Evolutionary conservation across 2,797 vertebrate species (phyloP).

Genomic region (Borostomias antarcticus): DNA sequence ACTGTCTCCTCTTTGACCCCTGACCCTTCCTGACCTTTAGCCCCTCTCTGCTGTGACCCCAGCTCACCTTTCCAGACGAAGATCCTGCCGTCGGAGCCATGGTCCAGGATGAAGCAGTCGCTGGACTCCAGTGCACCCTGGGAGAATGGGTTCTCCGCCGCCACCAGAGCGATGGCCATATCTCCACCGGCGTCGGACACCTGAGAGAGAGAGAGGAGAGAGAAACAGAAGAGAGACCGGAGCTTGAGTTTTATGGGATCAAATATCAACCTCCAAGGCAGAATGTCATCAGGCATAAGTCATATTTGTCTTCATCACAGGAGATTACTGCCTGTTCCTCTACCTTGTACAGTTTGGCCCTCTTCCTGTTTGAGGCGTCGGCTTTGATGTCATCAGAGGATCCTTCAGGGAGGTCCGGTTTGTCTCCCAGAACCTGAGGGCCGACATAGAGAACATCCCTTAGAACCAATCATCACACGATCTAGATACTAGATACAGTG

Average conservation of each 20-base stretch:
- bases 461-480: not conserved
- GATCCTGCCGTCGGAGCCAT: conserved; percentile 91
- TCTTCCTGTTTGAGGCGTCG: conserved; percentile 87
- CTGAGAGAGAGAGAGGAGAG: conserved; percentile 61
- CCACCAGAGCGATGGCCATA: conserved; percentile 89
- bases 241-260: not conserved
- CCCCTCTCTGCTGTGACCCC: not conserved
- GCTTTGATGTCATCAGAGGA: conserved; percentile 79
- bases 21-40: not conserved
- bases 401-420: conserved; percentile 85
- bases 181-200: conserved; percentile 87
- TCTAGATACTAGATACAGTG: not conserved
- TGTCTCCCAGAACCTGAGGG: conserved; percentile 88
- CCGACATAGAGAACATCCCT: conserved; percentile 5
- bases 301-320: not conserved
- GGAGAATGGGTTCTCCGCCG: conserved; percentile 93
- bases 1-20: too few relatives aligned
- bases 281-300: not conserved
- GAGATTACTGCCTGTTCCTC: conserved; percentile 19
- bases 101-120: conserved; percentile 97
- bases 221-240: not conserved
- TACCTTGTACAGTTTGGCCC: conserved; percentile 98
- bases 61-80: conserved; percentile 97
- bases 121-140: conserved; percentile 88
- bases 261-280: not conserved